These are phyloP conservation scores for Catharus fuscescens DNA, from an alignment of 2,113 vertebrate species.

Conservation along the genomic window DNA sequence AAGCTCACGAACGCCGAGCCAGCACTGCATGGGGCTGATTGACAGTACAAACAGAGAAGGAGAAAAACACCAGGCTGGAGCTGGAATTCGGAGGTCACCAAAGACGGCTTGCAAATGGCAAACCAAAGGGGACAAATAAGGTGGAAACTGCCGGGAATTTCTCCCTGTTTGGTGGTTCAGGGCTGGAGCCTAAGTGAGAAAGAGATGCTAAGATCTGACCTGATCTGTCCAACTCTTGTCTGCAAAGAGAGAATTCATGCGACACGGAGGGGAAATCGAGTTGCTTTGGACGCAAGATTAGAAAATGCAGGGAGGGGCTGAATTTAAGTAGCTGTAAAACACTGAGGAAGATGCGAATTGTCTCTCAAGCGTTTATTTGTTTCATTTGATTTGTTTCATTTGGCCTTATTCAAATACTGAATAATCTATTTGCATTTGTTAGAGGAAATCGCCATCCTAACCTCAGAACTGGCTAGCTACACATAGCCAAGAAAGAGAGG, in stretches of 20 bases:
- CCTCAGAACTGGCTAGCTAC: neutral
- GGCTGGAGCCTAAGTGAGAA: neutral
- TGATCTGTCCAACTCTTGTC: accelerated
- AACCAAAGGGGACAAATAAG: neutral
- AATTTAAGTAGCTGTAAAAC: neutral
- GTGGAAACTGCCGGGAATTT: neutral
- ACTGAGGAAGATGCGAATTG: neutral
- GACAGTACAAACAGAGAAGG: neutral
- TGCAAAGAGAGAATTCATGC: neutral
- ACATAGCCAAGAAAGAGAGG: neutral
- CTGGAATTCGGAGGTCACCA: neutral
- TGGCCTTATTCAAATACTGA: neutral
- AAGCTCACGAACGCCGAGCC: neutral
- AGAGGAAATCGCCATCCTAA: neutral
- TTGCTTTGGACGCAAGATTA: accelerated
- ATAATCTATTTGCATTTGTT: neutral
- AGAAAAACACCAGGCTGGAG: neutral
- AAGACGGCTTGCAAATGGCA: neutral
- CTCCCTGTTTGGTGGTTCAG: neutral
- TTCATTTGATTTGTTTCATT: neutral
- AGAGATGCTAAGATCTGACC: neutral
- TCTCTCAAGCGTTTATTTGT: neutral
- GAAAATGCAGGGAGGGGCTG: neutral
- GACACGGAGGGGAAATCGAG: neutral
- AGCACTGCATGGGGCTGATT: accelerated